phyloP scores from a whole-genome alignment of 2,888 invertebrate genomes.

The Amblyteles armatorius region DNA sequence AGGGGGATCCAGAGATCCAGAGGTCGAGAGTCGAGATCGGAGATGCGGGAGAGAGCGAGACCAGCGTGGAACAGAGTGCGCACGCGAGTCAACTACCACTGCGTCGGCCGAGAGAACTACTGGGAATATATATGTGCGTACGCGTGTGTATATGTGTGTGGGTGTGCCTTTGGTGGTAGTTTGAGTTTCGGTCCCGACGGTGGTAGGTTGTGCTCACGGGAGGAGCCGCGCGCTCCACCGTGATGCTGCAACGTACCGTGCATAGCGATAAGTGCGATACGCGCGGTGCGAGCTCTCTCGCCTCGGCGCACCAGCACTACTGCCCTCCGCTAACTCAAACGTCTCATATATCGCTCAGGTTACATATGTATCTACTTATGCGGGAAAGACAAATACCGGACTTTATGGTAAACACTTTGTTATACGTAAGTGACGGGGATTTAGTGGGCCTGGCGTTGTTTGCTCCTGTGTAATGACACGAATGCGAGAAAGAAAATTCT shows the following conservation, averaged over 20 bases:
- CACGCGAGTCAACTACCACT: constrained; percentile 53
- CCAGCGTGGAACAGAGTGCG: constrained; percentile 34
- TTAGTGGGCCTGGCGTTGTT: background rate
- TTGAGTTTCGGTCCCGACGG: background rate
- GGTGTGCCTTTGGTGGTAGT: constrained; percentile 18
- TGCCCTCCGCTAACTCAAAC: constrained; percentile 56
- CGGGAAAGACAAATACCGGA: constrained; percentile 44
- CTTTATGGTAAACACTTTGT: constrained; percentile 14
- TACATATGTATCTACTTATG: constrained; percentile 48
- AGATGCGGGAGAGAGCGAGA: constrained; percentile 37
- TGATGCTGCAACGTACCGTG: constrained; percentile 54
- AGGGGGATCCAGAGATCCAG: constrained; percentile 65
- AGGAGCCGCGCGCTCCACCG: constrained; percentile 17
- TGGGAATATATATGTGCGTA: background rate
- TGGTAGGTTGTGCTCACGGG: constrained; percentile 8
- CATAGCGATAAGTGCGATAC: constrained; percentile 63
- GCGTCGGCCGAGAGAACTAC: constrained; percentile 36
- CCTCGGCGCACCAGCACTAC: constrained; percentile 20
- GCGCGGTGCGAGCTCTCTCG: constrained; percentile 26
- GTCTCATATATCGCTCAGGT: constrained; percentile 53
- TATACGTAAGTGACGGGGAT: background rate
- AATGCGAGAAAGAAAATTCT: background rate
- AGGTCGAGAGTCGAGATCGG: constrained; percentile 46
- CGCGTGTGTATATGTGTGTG: background rate
- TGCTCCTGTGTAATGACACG: background rate